These are phyloP conservation scores for Chlorops oryzae DNA, from an alignment of 1,140 invertebrate genomes.

Conservation along the genomic window DNA sequence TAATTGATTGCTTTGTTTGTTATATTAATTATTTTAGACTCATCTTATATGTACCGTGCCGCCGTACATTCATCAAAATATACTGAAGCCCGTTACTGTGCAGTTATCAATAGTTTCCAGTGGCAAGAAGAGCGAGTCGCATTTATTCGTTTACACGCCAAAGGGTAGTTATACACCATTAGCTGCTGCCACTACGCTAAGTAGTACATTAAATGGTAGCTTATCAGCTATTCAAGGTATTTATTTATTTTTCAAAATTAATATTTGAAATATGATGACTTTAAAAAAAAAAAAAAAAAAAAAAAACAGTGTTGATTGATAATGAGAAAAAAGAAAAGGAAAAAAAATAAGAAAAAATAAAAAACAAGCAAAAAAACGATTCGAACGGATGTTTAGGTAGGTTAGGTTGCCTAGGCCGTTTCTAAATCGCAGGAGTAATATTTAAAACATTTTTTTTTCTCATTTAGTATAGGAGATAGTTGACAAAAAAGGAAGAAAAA, in stretches of 20 bases:
- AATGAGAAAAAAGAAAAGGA: too few relatives aligned
- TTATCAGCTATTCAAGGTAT: constrained; percentile 38
- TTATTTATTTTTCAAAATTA: constrained; percentile 21
- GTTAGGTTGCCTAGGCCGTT: too few relatives aligned
- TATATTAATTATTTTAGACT: too few relatives aligned
- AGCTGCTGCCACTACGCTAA: constrained; percentile 44
- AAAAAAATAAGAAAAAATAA: too few relatives aligned
- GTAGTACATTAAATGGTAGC: constrained; percentile 23
- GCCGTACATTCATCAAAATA: constrained; percentile 60
- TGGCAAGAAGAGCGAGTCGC: constrained; percentile 81
- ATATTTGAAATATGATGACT: too few relatives aligned
- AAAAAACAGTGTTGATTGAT: background rate
- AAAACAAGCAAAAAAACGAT: too few relatives aligned
- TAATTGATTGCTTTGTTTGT: too few relatives aligned
- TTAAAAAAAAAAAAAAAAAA: background rate
- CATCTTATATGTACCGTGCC: constrained; percentile 89
- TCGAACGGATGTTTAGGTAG: too few relatives aligned
- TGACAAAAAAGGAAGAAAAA: too few relatives aligned
- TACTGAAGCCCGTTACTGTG: constrained; percentile 63
- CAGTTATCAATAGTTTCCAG: constrained; percentile 78
- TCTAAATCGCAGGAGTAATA: too few relatives aligned
- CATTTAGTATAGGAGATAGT: too few relatives aligned
- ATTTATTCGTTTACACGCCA: constrained; percentile 77
- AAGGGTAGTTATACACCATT: constrained; percentile 40
- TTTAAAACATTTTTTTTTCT: too few relatives aligned